Evolutionary conservation across 2,888 invertebrate species (phyloP).

Genomic region (Galerucella pusilla): DNA sequence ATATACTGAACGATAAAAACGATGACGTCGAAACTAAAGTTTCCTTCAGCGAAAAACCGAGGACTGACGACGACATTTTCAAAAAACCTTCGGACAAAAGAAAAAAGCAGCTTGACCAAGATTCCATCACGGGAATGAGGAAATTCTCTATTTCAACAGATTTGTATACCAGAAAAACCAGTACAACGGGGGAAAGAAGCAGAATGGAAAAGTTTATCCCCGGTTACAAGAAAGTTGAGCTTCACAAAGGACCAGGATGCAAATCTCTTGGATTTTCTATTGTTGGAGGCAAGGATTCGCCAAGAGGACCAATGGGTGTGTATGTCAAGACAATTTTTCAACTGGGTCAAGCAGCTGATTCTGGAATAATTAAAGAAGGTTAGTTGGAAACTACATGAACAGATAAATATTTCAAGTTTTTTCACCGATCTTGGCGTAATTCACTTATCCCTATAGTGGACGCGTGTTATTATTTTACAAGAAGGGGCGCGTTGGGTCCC

Average conservation of each 20-base stretch:
- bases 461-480: no score
- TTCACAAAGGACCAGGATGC: conserved; percentile 83
- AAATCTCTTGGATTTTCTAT: conserved; percentile 91
- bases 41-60: conserved; percentile 51
- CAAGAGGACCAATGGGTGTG: conserved; percentile 87
- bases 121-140: conserved; percentile 62
- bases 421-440: no score
- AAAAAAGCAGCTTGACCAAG: conserved; percentile 10
- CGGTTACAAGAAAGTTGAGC: conserved; percentile 67
- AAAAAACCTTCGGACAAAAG: conserved; percentile 45
- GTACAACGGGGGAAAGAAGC: conserved; percentile 2
- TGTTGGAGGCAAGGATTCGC: conserved; percentile 88
- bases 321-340: conserved; percentile 89
- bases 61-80: conserved; percentile 35
- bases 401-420: no score
- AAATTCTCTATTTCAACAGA: conserved; percentile 62
- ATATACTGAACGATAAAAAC: conserved; percentile 44
- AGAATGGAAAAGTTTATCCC: conserved; percentile 18
- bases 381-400: conserved; percentile 37
- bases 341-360: conserved; percentile 86
- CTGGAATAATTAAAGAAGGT: conserved; percentile 85
- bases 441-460: no score
- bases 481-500: no score
- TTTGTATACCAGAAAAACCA: conserved; percentile 24
- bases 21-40: conserved; percentile 51